These are phyloP conservation scores for Drosophila pallidifrons DNA, from an alignment of 1,140 invertebrate genomes.

Conservation along the genomic window DNA sequence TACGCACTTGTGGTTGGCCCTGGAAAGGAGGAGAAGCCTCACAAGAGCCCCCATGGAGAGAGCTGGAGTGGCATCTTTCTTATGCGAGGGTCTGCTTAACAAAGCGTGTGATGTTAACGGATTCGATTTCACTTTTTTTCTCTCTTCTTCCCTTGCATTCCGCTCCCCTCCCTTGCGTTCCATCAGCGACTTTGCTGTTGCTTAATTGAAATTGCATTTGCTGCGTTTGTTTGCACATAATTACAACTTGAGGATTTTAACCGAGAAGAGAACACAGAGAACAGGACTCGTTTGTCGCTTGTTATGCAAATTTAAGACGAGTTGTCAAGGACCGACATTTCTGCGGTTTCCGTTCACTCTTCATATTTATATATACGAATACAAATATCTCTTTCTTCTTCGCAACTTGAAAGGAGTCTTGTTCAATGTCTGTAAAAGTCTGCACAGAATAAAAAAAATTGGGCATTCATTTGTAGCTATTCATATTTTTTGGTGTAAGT, in stretches of 20 bases:
- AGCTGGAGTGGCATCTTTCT: slow-evolving; percentile 37
- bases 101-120: slow-evolving; percentile 63
- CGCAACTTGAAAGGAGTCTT: slow-evolving; percentile 2
- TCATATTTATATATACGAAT: slow-evolving; percentile 7
- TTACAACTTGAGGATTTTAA: slow-evolving; percentile 56
- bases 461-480: slow-evolving; percentile 6
- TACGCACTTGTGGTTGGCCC: slow-evolving; percentile 54
- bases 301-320: slow-evolving; percentile 59
- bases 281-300: slow-evolving; percentile 54
- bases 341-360: slow-evolving; percentile 36
- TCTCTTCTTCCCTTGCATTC: background rate
- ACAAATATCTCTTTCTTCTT: slow-evolving; percentile 4
- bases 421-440: background rate
- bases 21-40: slow-evolving; percentile 48
- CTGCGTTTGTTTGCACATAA: slow-evolving; percentile 77
- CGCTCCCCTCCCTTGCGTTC: background rate
- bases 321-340: slow-evolving; percentile 29
- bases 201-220: slow-evolving; percentile 81
- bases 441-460: background rate
- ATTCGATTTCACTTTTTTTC: slow-evolving; percentile 80
- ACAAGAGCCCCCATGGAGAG: slow-evolving; percentile 33
- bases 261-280: background rate
- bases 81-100: slow-evolving; percentile 38
- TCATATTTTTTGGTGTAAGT: background rate
- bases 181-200: slow-evolving; percentile 16